Percentiles rank a stretch among this genome's conserved stretches.
Conservation (phyloP, 1,140 invertebrate genomes). For the Metopolophium dirhodum region DNA sequence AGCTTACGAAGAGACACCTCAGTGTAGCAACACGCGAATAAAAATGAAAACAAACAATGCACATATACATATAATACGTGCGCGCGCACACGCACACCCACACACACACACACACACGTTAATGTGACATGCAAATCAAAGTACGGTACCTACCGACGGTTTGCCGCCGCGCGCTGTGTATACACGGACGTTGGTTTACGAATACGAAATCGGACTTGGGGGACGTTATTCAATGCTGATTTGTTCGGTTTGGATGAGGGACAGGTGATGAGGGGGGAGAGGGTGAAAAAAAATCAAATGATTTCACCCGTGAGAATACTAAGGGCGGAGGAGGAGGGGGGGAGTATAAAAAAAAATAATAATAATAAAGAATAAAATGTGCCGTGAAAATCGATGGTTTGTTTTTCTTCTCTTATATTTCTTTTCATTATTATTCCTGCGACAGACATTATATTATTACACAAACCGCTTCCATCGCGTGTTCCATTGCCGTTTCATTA, state of each 20-base stretch:
- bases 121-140: conserved; percentile 41
- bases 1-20: background rate
- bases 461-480: conserved; percentile 4
- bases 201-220: conserved; percentile 34
- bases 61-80: background rate
- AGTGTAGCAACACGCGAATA: background rate
- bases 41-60: background rate
- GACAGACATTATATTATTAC: background rate
- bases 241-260: background rate
- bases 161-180: background rate
- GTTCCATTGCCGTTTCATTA: conserved; percentile 18
- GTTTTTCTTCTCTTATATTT: background rate
- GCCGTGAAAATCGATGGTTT: background rate
- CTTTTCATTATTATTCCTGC: background rate
- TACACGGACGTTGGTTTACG: background rate
- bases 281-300: background rate
- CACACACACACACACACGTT: no score
- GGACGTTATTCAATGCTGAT: conserved; percentile 24
- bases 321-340: no score
- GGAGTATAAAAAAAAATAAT: no score
- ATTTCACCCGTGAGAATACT: background rate
- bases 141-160: background rate
- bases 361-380: conserved; percentile 2
- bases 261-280: no score
- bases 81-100: no score